These are phyloP conservation scores for Xestobium rufovillosum DNA, from an alignment of 2,888 invertebrate genomes.

Conservation along the genomic window DNA sequence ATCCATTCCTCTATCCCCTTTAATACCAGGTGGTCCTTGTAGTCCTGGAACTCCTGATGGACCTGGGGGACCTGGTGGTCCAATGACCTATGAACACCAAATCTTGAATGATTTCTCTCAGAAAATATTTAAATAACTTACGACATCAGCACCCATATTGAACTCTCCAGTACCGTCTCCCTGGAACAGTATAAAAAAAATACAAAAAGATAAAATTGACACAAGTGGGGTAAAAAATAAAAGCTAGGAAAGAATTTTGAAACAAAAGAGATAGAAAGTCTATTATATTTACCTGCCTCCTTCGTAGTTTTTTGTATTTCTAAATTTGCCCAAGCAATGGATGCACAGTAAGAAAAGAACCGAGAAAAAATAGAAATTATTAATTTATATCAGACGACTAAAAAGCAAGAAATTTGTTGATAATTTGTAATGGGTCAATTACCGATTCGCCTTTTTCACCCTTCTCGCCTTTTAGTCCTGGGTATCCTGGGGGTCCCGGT, in stretches of 20 bases:
- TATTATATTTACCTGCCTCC: constrained; percentile 64
- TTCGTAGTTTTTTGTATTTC: constrained; percentile 78
- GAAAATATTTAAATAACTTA: constrained; percentile 47
- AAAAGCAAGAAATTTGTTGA: constrained; percentile 14
- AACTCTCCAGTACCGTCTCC: constrained; percentile 75
- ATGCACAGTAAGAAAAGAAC: constrained; percentile 28
- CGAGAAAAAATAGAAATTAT: constrained; percentile 18
- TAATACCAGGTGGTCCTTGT: constrained; percentile 78
- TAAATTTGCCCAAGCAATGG: constrained; percentile 42
- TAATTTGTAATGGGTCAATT: constrained; percentile 42
- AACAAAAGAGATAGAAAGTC: constrained; percentile 19
- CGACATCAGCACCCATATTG: constrained; percentile 63
- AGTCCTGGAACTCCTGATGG: constrained; percentile 63
- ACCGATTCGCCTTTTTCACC: constrained; percentile 92
- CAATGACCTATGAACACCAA: constrained; percentile 45
- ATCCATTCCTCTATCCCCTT: constrained; percentile 77
- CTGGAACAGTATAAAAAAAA: constrained; percentile 51
- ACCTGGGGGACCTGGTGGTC: constrained; percentile 73
- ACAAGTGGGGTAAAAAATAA: not conserved
- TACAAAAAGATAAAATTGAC: constrained; percentile 30
- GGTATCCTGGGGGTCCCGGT: constrained; percentile 77
- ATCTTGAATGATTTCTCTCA: not conserved
- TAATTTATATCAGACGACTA: constrained; percentile 22
- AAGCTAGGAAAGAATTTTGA: constrained; percentile 4
- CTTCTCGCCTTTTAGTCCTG: constrained; percentile 83